Percentiles rank a stretch among this genome's conserved stretches.
These are phyloP conservation scores for Heliconius erato DNA, from an alignment of 2,888 invertebrate species.

Conservation along the genomic window DNA sequence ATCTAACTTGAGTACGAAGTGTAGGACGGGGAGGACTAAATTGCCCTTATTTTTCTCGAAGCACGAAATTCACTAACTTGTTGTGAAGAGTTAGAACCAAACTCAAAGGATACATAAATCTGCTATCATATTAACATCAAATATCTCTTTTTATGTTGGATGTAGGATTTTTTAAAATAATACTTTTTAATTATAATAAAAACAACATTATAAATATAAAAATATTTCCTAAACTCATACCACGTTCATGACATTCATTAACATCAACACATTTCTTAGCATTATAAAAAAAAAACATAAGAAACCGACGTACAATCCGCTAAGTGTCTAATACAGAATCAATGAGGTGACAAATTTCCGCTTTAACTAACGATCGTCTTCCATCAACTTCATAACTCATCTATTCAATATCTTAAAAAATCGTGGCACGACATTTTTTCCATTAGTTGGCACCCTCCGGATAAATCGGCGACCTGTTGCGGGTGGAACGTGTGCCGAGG, in stretches of 20 bases:
- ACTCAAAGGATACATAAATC: constrained; percentile 49
- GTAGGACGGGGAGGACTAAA: constrained; percentile 49
- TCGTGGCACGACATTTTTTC: constrained; percentile 77
- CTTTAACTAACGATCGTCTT: constrained; percentile 62
- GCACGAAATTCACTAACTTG: constrained; percentile 61
- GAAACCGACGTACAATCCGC: constrained; percentile 44
- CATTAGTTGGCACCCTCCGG: constrained; percentile 70
- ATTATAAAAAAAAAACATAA: constrained; percentile 31
- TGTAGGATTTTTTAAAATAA: background rate
- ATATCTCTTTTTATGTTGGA: constrained; percentile 29
- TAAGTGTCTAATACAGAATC: constrained; percentile 58
- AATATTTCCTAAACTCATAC: background rate
- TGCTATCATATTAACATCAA: constrained; percentile 35
- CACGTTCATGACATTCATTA: background rate
- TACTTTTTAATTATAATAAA: background rate
- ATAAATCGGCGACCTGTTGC: constrained; percentile 83
- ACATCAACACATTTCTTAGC: background rate
- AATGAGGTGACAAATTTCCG: constrained; percentile 65
- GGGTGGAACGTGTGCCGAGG: constrained; percentile 63
- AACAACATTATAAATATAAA: background rate
- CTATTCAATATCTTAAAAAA: constrained; percentile 70
- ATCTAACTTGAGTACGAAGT: constrained; percentile 43
- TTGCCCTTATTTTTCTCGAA: constrained; percentile 61
- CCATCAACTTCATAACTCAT: constrained; percentile 70
- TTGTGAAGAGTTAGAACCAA: constrained; percentile 58